These are phyloP conservation scores for Mesodorylaimus sp. DNA, from an alignment of 2,888 invertebrate species.

Conservation along the genomic window DNA sequence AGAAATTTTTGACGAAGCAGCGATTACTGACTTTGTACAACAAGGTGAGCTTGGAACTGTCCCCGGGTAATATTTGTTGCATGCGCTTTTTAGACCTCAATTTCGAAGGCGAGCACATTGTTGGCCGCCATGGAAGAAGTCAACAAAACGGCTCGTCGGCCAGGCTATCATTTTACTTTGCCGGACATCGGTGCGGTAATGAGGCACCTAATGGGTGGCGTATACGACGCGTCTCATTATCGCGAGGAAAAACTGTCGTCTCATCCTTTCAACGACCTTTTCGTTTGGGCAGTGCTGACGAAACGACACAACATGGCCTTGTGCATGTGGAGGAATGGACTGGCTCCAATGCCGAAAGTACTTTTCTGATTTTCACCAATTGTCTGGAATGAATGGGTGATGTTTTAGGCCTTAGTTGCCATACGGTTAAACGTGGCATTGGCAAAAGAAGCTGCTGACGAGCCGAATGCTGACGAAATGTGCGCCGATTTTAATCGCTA, in stretches of 20 bases:
- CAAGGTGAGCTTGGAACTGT: conserved; percentile 46
- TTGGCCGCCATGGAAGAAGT: too few relatives aligned
- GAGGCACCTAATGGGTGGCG: conserved; percentile 94
- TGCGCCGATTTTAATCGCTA: conserved; percentile 76
- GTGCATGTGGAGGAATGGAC: conserved; percentile 96
- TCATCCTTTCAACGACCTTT: conserved; percentile 83
- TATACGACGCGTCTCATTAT: conserved; percentile 82
- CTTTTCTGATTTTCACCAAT: too few relatives aligned
- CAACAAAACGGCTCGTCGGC: too few relatives aligned
- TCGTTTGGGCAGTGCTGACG: conserved; percentile 84
- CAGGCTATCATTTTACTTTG: conserved; percentile 68
- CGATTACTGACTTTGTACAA: conserved; percentile 89
- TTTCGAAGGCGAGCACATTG: too few relatives aligned
- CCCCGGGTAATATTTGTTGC: too few relatives aligned
- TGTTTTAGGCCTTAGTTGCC: conserved; percentile 49
- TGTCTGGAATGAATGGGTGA: too few relatives aligned
- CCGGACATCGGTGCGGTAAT: conserved; percentile 90
- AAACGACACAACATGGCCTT: conserved; percentile 91
- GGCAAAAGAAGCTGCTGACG: conserved; percentile 92
- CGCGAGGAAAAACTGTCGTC: conserved; percentile 76
- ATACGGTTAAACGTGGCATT: conserved; percentile 89
- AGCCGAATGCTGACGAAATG: conserved; percentile 89
- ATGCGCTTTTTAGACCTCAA: too few relatives aligned
- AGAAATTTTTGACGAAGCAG: conserved; percentile 83
- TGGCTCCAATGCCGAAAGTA: conserved; percentile 88